phyloP scores from a whole-genome alignment of 1,140 invertebrate genomes.

The Bombus sibiricus region DNA sequence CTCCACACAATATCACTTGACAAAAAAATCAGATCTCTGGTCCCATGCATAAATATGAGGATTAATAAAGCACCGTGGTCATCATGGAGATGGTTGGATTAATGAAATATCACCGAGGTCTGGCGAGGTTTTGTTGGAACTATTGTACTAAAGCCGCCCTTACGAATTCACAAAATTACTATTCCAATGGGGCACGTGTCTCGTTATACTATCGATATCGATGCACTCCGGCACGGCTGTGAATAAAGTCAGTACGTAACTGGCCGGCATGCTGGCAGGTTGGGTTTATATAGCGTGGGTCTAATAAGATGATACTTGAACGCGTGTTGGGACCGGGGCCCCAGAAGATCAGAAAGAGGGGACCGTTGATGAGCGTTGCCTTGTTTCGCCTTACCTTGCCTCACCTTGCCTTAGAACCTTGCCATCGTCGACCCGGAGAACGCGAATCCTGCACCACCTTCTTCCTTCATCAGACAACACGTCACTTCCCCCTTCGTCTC shows the following conservation, averaged over 20 bases:
- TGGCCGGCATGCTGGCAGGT: slow-evolving; percentile 76
- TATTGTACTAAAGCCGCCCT: neutral
- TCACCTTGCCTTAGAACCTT: slow-evolving; percentile 71
- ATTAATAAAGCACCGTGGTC: slow-evolving; percentile 17
- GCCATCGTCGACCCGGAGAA: slow-evolving; percentile 49
- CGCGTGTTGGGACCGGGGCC: slow-evolving; percentile 54
- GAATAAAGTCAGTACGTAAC: slow-evolving; percentile 78
- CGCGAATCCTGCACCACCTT: slow-evolving; percentile 46
- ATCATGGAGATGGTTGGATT: neutral
- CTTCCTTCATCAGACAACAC: neutral
- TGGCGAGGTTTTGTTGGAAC: neutral
- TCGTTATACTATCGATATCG: slow-evolving; percentile 41
- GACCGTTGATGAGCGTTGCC: slow-evolving; percentile 49
- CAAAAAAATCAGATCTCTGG: neutral
- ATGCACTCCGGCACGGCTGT: slow-evolving; percentile 71
- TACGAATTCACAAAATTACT: slow-evolving; percentile 40
- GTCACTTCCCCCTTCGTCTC: neutral
- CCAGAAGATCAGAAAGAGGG: slow-evolving; percentile 50
- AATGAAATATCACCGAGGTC: slow-evolving; percentile 32
- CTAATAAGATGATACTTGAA: slow-evolving; percentile 82
- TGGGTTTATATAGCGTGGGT: slow-evolving; percentile 82
- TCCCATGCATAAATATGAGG: neutral
- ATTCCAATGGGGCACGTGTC: slow-evolving; percentile 22
- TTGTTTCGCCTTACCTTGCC: slow-evolving; percentile 65
- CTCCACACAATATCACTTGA: slow-evolving; percentile 1